Conservation (phyloP, 2,113 vertebrate species). For the Lepus timidus region DNA sequence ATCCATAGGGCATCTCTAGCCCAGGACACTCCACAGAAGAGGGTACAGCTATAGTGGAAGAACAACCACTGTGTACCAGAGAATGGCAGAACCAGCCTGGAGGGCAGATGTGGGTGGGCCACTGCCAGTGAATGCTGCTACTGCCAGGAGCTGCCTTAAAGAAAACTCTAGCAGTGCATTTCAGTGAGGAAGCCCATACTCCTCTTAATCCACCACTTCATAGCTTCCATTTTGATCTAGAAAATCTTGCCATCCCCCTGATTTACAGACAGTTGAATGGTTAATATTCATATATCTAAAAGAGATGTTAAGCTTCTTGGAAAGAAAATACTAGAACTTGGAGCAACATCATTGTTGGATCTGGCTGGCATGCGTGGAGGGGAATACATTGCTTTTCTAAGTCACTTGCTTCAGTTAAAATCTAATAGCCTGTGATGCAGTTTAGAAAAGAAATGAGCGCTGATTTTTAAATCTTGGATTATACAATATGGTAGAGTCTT, state of each 20-base stretch:
- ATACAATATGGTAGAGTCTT: conserved; percentile 18
- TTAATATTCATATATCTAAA: conserved; percentile 7
- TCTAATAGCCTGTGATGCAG: conserved; percentile 30
- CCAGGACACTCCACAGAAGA: background rate
- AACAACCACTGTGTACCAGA: background rate
- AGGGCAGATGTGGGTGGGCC: background rate
- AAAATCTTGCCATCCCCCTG: background rate
- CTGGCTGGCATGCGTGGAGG: background rate
- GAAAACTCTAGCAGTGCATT: background rate
- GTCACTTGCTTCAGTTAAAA: background rate
- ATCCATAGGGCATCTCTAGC: background rate
- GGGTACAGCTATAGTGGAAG: background rate
- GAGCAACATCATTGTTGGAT: background rate
- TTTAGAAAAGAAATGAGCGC: conserved; percentile 36
- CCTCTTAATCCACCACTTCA: background rate
- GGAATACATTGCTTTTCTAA: background rate
- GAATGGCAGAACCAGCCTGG: background rate
- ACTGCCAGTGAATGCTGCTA: background rate
- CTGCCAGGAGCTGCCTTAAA: background rate
- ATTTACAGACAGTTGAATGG: conserved; percentile 19
- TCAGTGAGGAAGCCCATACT: background rate
- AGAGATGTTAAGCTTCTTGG: background rate
- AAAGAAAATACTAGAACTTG: background rate
- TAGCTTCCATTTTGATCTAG: background rate
- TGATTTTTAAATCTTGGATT: conserved; percentile 51